Conservation (phyloP, 1,140 invertebrate species). For the Nymphalis io region DNA sequence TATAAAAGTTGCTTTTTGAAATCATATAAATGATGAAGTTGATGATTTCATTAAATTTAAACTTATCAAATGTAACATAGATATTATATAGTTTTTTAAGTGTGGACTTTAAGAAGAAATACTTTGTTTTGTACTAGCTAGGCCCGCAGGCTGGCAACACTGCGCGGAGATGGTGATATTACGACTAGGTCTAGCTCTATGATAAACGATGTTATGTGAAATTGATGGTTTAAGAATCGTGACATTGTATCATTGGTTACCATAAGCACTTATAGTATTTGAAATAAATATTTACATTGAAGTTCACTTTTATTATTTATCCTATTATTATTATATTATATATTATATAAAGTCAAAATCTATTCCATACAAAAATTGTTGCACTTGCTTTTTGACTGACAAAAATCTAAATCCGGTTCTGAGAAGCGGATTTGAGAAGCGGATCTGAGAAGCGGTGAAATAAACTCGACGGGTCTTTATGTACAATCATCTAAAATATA, state of each 20-base stretch:
- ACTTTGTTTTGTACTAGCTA: conserved; percentile 36
- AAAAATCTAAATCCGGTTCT: too few species aligned
- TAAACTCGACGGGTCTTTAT: too few species aligned
- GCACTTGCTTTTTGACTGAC: too few species aligned
- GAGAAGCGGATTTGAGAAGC: too few species aligned
- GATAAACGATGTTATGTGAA: conserved; percentile 64
- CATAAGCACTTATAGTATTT: conserved; percentile 79
- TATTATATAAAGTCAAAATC: too few species aligned
- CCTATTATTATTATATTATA: not conserved
- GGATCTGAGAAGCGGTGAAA: too few species aligned
- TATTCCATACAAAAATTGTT: too few species aligned
- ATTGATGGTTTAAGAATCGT: conserved; percentile 57
- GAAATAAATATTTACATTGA: conserved; percentile 80
- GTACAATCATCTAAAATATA: too few species aligned
- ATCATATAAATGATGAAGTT: conserved; percentile 5
- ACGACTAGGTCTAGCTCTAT: conserved; percentile 56
- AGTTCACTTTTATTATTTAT: conserved; percentile 28
- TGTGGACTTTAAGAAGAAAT: conserved; percentile 50
- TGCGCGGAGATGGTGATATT: conserved; percentile 66
- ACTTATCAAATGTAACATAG: conserved; percentile 55
- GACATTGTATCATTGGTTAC: conserved; percentile 79
- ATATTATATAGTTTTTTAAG: conserved; percentile 67
- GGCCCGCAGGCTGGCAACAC: conserved; percentile 51
- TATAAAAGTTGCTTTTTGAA: conserved; percentile 34
- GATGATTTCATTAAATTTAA: conserved; percentile 45